These are phyloP conservation scores for Isichthys henryi DNA, from an alignment of 2,113 vertebrate genomes.

Conservation along the genomic window DNA sequence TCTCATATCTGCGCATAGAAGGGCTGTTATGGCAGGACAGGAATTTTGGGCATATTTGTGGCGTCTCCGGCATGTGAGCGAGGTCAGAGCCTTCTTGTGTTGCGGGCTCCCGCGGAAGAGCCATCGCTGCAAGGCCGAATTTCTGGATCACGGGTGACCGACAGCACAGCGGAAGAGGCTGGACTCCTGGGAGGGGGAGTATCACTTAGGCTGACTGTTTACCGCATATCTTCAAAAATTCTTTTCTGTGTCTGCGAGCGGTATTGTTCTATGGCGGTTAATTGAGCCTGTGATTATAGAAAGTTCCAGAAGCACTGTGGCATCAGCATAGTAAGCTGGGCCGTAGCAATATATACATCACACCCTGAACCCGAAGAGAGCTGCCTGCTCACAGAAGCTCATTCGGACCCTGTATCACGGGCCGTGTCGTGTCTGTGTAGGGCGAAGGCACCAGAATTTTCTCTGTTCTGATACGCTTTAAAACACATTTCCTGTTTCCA, in stretches of 20 bases:
- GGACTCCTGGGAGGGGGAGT: not conserved
- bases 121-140: not conserved
- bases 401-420: no score
- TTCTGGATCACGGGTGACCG: not conserved
- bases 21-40: not conserved
- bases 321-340: conserved; percentile 35
- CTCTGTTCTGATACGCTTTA: not conserved
- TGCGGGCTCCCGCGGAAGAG: not conserved
- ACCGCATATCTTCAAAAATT: not conserved
- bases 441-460: not conserved
- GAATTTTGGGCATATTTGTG: not conserved
- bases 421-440: not conserved
- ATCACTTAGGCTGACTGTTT: not conserved
- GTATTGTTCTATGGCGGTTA: not conserved
- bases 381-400: not conserved
- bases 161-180: not conserved
- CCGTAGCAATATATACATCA: conserved; percentile 24
- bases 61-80: not conserved
- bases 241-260: not conserved
- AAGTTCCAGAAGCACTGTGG: conserved; percentile 11
- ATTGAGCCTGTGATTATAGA: not conserved
- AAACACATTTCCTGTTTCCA: not conserved
- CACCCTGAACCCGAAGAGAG: not conserved
- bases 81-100: not conserved
- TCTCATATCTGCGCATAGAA: not conserved